These are phyloP conservation scores for Zaprionus ghesquierei DNA, from an alignment of 1,140 invertebrate genomes.

Conservation along the genomic window DNA sequence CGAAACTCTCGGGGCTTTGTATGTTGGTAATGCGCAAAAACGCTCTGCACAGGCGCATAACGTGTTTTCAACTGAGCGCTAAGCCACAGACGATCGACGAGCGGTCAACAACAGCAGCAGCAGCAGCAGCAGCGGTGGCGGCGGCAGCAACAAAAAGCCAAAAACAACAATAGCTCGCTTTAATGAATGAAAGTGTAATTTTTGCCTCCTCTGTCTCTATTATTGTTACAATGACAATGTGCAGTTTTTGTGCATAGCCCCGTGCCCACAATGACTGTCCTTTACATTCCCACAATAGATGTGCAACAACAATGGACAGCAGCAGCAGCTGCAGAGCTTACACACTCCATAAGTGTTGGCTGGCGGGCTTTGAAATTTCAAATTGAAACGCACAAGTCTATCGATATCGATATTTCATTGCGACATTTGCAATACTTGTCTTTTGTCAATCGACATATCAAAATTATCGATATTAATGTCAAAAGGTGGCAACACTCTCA, in stretches of 20 bases:
- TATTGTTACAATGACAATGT: slow-evolving; percentile 67
- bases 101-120: slow-evolving; percentile 34
- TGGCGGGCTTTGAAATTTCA: background rate
- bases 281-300: slow-evolving; percentile 60
- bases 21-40: slow-evolving; percentile 52
- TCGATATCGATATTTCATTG: slow-evolving; percentile 7
- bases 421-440: background rate
- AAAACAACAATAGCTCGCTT: slow-evolving; percentile 60
- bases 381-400: slow-evolving; percentile 8
- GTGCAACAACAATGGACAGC: slow-evolving; percentile 16
- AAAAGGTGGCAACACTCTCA: slow-evolving; percentile 8
- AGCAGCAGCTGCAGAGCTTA: slow-evolving; percentile 21
- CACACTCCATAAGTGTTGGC: slow-evolving; percentile 14
- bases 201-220: slow-evolving; percentile 45
- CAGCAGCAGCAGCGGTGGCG: slow-evolving; percentile 4
- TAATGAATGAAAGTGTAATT: slow-evolving; percentile 74
- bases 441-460: background rate
- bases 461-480: background rate
- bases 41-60: slow-evolving; percentile 73
- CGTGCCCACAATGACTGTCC: slow-evolving; percentile 54
- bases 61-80: slow-evolving; percentile 72
- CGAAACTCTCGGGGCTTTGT: slow-evolving; percentile 38
- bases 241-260: slow-evolving; percentile 50
- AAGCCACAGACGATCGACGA: slow-evolving; percentile 48
- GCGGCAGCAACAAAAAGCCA: slow-evolving; percentile 15